Evolutionary conservation across 2,797 vertebrate genomes (phyloP).

Genomic region (Sebastes nivosus): DNA sequence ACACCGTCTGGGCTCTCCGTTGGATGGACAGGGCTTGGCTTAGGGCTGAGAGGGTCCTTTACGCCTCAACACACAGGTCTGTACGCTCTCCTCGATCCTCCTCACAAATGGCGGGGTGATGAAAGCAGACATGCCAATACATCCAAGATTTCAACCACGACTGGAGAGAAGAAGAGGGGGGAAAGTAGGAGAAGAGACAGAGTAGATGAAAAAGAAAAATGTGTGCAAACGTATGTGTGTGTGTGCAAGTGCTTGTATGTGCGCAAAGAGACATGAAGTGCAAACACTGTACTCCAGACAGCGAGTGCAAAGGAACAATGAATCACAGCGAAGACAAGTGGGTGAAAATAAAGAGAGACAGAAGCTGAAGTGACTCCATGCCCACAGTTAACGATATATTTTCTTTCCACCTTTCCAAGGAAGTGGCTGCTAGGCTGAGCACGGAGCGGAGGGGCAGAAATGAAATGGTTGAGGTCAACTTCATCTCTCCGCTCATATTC

Average conservation of each 20-base stretch:
- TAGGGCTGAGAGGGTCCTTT: slow-evolving; percentile 82
- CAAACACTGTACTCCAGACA: slow-evolving; percentile 51
- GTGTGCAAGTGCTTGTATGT: slow-evolving; percentile 2
- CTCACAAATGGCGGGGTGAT: slow-evolving; percentile 68
- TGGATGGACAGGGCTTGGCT: slow-evolving; percentile 80
- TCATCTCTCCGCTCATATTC: slow-evolving; percentile 76
- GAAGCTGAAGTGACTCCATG: slow-evolving; percentile 65
- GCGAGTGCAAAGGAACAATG: slow-evolving; percentile 63
- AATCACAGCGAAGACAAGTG: slow-evolving; percentile 69
- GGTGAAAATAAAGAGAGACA: slow-evolving; percentile 69
- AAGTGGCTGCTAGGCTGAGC: slow-evolving; percentile 51
- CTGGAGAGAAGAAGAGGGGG: slow-evolving; percentile 44
- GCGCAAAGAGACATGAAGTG: slow-evolving; percentile 49
- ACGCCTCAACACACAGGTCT: slow-evolving; percentile 75
- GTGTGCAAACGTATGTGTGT: slow-evolving; percentile 16
- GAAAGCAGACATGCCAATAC: slow-evolving; percentile 73
- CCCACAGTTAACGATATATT: slow-evolving; percentile 62
- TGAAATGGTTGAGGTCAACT: slow-evolving; percentile 82
- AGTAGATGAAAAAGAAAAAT: slow-evolving; percentile 58
- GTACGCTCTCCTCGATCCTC: slow-evolving; percentile 67
- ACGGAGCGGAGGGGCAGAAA: slow-evolving; percentile 56
- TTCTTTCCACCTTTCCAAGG: slow-evolving; percentile 55
- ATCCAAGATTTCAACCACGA: slow-evolving; percentile 64
- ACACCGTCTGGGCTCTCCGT: slow-evolving; percentile 79
- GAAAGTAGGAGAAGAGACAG: slow-evolving; percentile 27